Evolutionary conservation across 2,888 invertebrate genomes (phyloP).

Genomic region (Ramazzottius varieornatus): DNA sequence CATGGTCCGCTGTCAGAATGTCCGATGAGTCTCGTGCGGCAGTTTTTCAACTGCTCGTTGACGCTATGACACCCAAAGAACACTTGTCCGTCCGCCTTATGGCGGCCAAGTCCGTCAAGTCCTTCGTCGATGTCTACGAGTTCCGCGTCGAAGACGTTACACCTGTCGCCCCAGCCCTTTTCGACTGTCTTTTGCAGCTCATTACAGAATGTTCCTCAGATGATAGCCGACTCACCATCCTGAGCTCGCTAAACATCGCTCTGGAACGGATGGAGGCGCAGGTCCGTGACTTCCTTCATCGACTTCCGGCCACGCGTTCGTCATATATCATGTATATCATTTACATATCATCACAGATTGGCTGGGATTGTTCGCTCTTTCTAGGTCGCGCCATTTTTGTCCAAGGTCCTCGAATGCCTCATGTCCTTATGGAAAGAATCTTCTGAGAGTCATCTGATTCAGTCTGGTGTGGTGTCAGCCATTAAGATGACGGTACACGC

Average conservation of each 20-base stretch:
- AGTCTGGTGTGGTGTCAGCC: not conserved
- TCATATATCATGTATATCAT: no score
- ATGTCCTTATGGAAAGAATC: not conserved
- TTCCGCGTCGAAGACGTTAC: not conserved
- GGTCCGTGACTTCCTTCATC: no score
- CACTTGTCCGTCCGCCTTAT: not conserved
- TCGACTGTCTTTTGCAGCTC: not conserved
- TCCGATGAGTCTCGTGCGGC: not conserved
- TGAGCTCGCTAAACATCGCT: not conserved
- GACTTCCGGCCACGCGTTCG: no score
- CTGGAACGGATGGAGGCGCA: not conserved
- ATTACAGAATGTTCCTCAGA: not conserved
- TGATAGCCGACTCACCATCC: not conserved
- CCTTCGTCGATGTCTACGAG: not conserved
- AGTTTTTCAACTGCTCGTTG: not conserved
- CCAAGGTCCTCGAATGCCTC: not conserved
- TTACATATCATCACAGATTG: no score
- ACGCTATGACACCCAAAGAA: not conserved
- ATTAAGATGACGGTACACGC: not conserved
- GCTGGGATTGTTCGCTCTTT: no score
- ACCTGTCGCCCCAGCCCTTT: not conserved
- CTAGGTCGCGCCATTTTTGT: not conserved
- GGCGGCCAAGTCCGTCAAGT: not conserved
- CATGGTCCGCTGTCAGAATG: not conserved
- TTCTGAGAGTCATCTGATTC: not conserved